Conservation (phyloP, 1,140 invertebrate species). For the Patella vulgata region DNA sequence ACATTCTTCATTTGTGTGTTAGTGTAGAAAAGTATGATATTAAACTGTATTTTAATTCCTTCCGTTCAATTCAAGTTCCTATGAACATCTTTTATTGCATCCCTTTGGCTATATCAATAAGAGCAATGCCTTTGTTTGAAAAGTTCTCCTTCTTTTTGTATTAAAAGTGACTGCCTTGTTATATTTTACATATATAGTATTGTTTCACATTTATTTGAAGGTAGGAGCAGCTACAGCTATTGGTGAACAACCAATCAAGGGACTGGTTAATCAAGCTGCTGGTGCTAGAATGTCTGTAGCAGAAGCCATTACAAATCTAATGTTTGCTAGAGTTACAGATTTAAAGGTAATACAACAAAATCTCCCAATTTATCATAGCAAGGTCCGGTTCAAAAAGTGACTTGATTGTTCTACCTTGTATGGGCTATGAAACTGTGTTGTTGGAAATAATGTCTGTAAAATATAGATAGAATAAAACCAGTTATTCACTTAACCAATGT, state of each 20-base stretch:
- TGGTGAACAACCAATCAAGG: constrained; percentile 97
- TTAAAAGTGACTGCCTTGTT: too few relatives aligned
- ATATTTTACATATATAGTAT: too few relatives aligned
- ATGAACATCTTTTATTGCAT: too few relatives aligned
- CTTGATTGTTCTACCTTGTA: background rate
- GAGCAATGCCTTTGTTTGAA: too few relatives aligned
- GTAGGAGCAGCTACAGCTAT: constrained; percentile 92
- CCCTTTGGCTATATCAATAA: too few relatives aligned
- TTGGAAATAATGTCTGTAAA: background rate
- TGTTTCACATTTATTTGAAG: constrained; percentile 60
- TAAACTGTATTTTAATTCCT: too few relatives aligned
- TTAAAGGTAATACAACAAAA: constrained; percentile 71
- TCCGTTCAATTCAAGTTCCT: too few relatives aligned
- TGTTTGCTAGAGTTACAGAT: constrained; percentile 88
- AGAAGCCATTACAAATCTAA: constrained; percentile 94
- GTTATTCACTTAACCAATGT: background rate
- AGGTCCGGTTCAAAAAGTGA: background rate
- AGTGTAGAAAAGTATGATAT: too few relatives aligned
- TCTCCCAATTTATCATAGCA: background rate
- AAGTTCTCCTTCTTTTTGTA: too few relatives aligned
- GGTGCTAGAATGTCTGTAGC: constrained; percentile 94
- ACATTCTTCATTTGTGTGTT: too few relatives aligned
- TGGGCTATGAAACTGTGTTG: background rate
- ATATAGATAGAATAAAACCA: background rate
- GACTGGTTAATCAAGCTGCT: constrained; percentile 80